Conservation (phyloP, 35 echinoderm and acorn worm genomes). For the Ophiothrix spiculata region DNA sequence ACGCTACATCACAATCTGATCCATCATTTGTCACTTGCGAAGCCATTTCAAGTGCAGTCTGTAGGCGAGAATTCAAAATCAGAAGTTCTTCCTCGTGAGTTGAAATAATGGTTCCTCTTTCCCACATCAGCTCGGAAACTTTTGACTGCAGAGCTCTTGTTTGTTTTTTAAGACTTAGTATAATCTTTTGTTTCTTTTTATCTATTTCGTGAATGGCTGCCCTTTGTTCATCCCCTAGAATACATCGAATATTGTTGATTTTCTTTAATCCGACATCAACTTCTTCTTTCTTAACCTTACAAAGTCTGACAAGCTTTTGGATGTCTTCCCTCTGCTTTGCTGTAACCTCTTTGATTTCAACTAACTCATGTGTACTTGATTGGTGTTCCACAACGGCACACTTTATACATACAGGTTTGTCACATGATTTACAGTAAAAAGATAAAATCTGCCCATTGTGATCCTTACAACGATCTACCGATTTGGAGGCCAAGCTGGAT, state of each 20-base stretch:
- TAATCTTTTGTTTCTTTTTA: background rate
- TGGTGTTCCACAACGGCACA: background rate
- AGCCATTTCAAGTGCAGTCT: background rate
- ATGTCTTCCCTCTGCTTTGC: background rate
- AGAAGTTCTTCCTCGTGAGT: background rate
- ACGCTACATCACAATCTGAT: background rate
- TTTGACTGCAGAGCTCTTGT: background rate
- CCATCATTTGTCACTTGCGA: background rate
- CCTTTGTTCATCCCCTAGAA: background rate
- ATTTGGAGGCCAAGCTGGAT: background rate
- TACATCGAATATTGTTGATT: background rate
- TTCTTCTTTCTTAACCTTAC: background rate
- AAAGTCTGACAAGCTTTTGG: background rate
- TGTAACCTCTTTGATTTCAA: background rate
- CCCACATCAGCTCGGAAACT: background rate
- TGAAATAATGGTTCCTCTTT: background rate
- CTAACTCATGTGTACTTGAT: background rate
- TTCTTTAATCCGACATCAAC: background rate
- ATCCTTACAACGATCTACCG: background rate
- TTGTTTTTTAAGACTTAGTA: background rate
- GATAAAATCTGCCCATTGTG: background rate
- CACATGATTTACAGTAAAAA: background rate
- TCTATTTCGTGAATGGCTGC: background rate
- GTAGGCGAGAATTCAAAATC: background rate
- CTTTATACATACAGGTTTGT: background rate